Percentiles rank a stretch among this genome's conserved stretches.
Conservation (phyloP, 2,888 invertebrate genomes). For the Phoronis australis region DNA sequence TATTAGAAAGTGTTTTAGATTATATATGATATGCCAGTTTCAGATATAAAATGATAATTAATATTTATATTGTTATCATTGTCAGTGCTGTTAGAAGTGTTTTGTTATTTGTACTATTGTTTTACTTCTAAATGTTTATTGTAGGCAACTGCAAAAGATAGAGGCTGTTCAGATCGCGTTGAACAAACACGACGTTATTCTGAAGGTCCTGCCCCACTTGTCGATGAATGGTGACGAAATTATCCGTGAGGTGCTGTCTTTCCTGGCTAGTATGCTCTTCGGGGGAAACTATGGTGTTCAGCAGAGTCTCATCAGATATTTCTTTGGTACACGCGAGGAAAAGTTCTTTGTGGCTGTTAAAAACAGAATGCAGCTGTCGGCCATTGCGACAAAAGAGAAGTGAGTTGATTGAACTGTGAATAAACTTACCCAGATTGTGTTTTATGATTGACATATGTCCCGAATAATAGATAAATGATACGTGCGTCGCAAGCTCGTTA, state of each 20-base stretch:
- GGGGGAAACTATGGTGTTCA: constrained; percentile 46
- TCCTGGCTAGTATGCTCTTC: constrained; percentile 40
- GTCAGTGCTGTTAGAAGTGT: too few species aligned
- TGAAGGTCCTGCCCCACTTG: constrained; percentile 40
- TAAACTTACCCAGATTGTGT: too few species aligned
- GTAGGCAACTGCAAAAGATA: constrained; percentile 20
- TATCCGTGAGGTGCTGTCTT: constrained; percentile 43
- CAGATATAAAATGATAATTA: too few species aligned
- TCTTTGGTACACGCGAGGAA: constrained; percentile 48
- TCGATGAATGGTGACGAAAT: constrained; percentile 35
- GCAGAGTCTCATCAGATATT: constrained; percentile 32
- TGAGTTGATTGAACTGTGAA: constrained; percentile 18
- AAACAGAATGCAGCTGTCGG: constrained; percentile 40
- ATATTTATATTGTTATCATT: too few species aligned
- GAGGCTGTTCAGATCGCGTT: constrained; percentile 38
- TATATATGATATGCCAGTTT: too few species aligned
- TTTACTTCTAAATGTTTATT: constrained; percentile 1
- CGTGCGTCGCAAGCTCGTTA: too few species aligned
- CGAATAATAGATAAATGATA: too few species aligned
- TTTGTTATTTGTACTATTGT: too few species aligned
- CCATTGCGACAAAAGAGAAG: constrained; percentile 45
- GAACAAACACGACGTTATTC: constrained; percentile 32
- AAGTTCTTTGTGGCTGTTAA: constrained; percentile 50
- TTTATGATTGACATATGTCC: too few species aligned
- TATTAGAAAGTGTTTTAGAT: too few species aligned